phyloP scores from a whole-genome alignment of 2,113 vertebrate genomes.

The Lepisosteus oculatus region DNA sequence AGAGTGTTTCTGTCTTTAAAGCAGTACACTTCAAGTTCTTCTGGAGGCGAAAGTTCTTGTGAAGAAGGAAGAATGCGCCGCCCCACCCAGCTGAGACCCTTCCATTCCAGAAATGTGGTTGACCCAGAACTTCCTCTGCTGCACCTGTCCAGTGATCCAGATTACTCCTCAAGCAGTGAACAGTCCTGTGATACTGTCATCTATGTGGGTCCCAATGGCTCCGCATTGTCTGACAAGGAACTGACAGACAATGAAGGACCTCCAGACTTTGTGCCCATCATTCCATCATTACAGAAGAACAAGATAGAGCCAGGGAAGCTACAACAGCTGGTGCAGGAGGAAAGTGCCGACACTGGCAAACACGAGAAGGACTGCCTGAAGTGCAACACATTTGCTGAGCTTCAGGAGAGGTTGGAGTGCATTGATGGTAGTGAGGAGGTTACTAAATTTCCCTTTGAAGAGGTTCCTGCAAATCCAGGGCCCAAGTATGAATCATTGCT shows the following conservation, averaged over 20 bases:
- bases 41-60: slow-evolving; percentile 95
- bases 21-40: slow-evolving; percentile 96
- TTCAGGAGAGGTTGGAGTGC: slow-evolving; percentile 92
- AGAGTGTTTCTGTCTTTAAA: slow-evolving; percentile 25
- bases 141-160: slow-evolving; percentile 86
- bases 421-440: slow-evolving; percentile 96
- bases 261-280: slow-evolving; percentile 92
- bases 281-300: slow-evolving; percentile 84
- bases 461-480: slow-evolving; percentile 65
- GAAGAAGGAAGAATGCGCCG: slow-evolving; percentile 95
- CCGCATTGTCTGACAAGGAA: slow-evolving; percentile 90
- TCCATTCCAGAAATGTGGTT: slow-evolving; percentile 76
- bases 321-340: slow-evolving; percentile 62
- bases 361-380: slow-evolving; percentile 89
- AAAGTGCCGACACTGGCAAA: slow-evolving; percentile 63
- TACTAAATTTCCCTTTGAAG: slow-evolving; percentile 83
- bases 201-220: slow-evolving; percentile 91
- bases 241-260: slow-evolving; percentile 95
- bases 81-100: slow-evolving; percentile 88
- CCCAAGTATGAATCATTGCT: slow-evolving; percentile 42
- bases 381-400: slow-evolving; percentile 97
- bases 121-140: slow-evolving; percentile 83
- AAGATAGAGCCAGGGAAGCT: slow-evolving; percentile 61
- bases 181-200: slow-evolving; percentile 98
- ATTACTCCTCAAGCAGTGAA: slow-evolving; percentile 97